phyloP scores from a whole-genome alignment of 2,113 vertebrate genomes.

The Antennarius striatus region DNA sequence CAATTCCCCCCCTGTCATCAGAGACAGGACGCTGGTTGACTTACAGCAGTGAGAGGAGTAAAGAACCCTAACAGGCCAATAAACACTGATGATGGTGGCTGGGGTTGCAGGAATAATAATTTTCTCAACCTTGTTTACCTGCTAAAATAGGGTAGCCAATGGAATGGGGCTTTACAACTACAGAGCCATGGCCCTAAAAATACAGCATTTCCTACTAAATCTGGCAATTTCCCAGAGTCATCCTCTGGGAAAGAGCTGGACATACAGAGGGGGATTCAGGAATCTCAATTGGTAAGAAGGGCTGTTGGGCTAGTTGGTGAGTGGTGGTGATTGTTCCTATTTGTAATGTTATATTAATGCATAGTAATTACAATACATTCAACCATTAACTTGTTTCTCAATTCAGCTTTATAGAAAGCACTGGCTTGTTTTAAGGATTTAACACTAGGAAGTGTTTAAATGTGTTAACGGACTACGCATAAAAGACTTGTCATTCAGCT shows the following conservation, averaged over 20 bases:
- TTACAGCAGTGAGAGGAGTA: slow-evolving; percentile 64
- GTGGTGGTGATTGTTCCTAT: not conserved
- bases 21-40: slow-evolving; percentile 71
- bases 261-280: slow-evolving; percentile 21
- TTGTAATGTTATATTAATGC: not conserved
- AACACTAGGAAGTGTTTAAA: too few relatives aligned
- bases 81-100: slow-evolving; percentile 68
- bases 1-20: slow-evolving; percentile 76
- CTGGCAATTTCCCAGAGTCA: slow-evolving; percentile 3
- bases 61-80: slow-evolving; percentile 73
- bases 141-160: slow-evolving; percentile 50
- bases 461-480: not conserved
- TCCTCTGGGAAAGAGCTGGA: slow-evolving; percentile 18
- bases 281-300: slow-evolving; percentile 5
- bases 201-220: slow-evolving; percentile 43
- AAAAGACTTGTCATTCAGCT: not conserved
- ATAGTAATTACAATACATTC: too few relatives aligned
- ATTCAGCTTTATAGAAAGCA: not conserved
- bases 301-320: slow-evolving; percentile 5
- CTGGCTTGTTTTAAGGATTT: not conserved
- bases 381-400: too few relatives aligned
- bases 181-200: slow-evolving; percentile 46
- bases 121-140: slow-evolving; percentile 75
- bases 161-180: slow-evolving; percentile 49
- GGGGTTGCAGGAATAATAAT: slow-evolving; percentile 70